These are phyloP conservation scores for Nasonia longicornis DNA, from an alignment of 1,140 invertebrate genomes.

Conservation along the genomic window DNA sequence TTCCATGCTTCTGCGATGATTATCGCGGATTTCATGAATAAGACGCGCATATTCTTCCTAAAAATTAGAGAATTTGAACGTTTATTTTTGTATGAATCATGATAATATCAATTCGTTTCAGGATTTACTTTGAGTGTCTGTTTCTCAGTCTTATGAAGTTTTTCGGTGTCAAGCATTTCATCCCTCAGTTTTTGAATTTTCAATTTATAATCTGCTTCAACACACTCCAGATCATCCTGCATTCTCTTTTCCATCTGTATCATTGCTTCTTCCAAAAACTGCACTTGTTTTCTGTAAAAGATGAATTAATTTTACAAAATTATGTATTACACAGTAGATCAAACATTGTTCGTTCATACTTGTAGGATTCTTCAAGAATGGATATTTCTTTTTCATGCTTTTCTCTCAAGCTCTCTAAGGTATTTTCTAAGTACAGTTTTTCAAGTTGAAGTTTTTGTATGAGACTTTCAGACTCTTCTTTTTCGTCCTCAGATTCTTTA, in stretches of 20 bases:
- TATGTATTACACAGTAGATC: background rate
- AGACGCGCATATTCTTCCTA: constrained; percentile 56
- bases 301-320: constrained; percentile 33
- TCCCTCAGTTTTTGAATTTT: constrained; percentile 62
- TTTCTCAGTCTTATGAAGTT: constrained; percentile 57
- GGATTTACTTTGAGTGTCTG: constrained; percentile 57
- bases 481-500: constrained; percentile 46
- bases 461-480: constrained; percentile 52
- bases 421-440: constrained; percentile 59
- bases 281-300: constrained; percentile 59
- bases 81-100: background rate
- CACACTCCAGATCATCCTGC: constrained; percentile 55
- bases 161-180: constrained; percentile 60
- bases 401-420: constrained; percentile 58
- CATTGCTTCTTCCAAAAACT: constrained; percentile 57
- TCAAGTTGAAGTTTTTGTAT: constrained; percentile 59
- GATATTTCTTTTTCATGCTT: constrained; percentile 62
- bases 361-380: constrained; percentile 62
- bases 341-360: constrained; percentile 53
- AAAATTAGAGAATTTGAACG: constrained; percentile 27
- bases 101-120: background rate
- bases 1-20: constrained; percentile 58
- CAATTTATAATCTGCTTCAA: constrained; percentile 59
- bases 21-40: constrained; percentile 57
- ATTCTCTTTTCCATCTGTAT: constrained; percentile 60